Evolutionary conservation across 2,797 vertebrate genomes (phyloP).

Genomic region (Nasua narica): DNA sequence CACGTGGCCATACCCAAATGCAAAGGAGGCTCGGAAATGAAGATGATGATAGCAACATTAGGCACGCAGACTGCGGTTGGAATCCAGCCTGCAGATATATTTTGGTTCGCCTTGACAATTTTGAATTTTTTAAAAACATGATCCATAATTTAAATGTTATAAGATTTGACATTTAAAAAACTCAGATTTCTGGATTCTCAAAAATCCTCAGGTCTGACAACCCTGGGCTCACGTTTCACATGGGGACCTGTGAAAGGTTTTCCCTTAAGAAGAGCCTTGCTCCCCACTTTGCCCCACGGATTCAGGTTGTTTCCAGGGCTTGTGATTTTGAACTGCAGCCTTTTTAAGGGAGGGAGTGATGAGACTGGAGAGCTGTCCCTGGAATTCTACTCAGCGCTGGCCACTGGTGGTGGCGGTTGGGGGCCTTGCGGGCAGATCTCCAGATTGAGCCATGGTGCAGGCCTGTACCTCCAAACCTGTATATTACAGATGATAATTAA

Average conservation of each 20-base stretch:
- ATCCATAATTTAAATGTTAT: background rate
- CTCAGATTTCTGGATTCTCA: background rate
- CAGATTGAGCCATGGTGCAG: background rate
- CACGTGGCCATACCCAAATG: background rate
- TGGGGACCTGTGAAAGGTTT: background rate
- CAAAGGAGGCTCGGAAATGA: background rate
- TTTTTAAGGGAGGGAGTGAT: background rate
- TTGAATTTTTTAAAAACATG: background rate
- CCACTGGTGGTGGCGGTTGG: background rate
- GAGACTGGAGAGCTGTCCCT: too few relatives aligned
- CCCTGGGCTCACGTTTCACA: background rate
- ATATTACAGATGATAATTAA: background rate
- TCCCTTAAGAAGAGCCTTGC: background rate
- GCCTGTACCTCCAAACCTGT: too few relatives aligned
- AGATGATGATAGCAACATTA: background rate
- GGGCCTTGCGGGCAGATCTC: rapidly evolving
- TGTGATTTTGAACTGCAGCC: background rate
- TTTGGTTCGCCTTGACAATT: background rate
- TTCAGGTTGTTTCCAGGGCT: background rate
- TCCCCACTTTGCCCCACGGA: background rate
- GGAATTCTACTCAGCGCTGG: background rate
- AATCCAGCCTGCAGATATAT: background rate
- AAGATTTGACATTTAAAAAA: background rate
- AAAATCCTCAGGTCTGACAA: background rate
- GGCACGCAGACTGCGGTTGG: background rate